Evolutionary conservation across 2,797 vertebrate genomes (phyloP).

Genomic region (Sebastes steindachneri): DNA sequence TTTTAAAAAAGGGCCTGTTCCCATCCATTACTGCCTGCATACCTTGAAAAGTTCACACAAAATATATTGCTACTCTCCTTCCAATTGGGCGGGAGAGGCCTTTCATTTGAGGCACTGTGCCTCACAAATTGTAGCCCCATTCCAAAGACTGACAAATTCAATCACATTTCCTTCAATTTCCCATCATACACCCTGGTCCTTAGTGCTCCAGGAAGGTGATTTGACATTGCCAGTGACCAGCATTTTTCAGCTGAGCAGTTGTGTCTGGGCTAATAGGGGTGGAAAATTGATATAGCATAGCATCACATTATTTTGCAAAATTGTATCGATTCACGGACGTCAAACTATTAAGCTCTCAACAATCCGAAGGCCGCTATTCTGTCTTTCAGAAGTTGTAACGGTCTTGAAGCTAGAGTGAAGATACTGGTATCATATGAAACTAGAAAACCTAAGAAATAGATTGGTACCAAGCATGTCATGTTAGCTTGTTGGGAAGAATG

Average conservation of each 20-base stretch:
- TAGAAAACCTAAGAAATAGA: neutral
- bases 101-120: slow-evolving; percentile 50
- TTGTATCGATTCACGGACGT: too few species aligned
- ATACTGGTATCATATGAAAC: too few species aligned
- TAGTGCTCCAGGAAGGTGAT: slow-evolving; percentile 16
- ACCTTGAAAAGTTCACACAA: slow-evolving; percentile 67
- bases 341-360: too few species aligned
- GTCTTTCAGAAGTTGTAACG: too few species aligned
- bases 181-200: slow-evolving; percentile 3
- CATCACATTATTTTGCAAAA: neutral
- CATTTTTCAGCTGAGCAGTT: slow-evolving; percentile 13
- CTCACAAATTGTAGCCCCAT: slow-evolving; percentile 14
- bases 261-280: neutral
- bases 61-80: slow-evolving; percentile 48
- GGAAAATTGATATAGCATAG: neutral
- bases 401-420: too few species aligned
- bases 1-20: slow-evolving; percentile 51
- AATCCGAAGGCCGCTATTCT: too few species aligned
- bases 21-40: slow-evolving; percentile 62
- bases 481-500: neutral
- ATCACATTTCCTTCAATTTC: slow-evolving; percentile 35
- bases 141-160: slow-evolving; percentile 25
- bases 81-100: slow-evolving; percentile 11
- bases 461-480: neutral
- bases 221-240: neutral